Evolutionary conservation across 1,140 invertebrate species (phyloP).

Genomic region (Trichonephila inaurata): DNA sequence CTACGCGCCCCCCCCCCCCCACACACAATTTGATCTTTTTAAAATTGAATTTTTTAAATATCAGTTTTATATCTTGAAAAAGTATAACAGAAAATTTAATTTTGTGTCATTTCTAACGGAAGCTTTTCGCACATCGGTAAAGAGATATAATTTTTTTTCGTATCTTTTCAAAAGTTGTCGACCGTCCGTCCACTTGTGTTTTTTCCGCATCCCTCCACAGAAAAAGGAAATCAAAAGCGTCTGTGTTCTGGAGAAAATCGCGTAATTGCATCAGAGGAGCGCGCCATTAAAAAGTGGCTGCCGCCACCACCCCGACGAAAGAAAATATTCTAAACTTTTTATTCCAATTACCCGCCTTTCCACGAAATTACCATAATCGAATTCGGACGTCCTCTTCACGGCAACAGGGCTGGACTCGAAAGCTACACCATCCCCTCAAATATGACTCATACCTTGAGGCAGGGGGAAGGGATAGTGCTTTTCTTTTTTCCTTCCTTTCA

Average conservation of each 20-base stretch:
- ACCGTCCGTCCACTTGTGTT: not conserved
- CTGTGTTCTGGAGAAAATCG: not conserved
- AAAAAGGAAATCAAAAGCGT: not conserved
- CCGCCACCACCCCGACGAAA: not conserved
- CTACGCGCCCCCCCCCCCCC: too few species aligned
- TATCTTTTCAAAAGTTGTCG: too few species aligned
- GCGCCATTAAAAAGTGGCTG: slow-evolving; percentile 55
- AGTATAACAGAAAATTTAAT: too few species aligned
- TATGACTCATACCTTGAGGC: not conserved
- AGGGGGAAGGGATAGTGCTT: not conserved
- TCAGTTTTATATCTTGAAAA: too few species aligned
- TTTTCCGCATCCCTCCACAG: not conserved
- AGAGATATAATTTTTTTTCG: too few species aligned
- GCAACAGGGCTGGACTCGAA: slow-evolving; percentile 42
- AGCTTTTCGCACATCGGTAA: too few species aligned
- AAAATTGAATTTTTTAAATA: too few species aligned
- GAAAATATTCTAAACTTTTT: slow-evolving; percentile 63
- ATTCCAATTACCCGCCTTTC: slow-evolving; percentile 64
- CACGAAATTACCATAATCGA: slow-evolving; percentile 65
- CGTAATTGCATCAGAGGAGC: slow-evolving; percentile 12
- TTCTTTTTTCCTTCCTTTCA: not conserved
- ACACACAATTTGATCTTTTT: too few species aligned
- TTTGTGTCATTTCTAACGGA: too few species aligned
- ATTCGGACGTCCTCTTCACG: slow-evolving; percentile 23
- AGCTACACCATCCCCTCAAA: not conserved